Percentiles rank a stretch among this genome's conserved stretches.
Evolutionary conservation across 2,113 vertebrate species (phyloP).

Genomic region (Alouatta palliata): DNA sequence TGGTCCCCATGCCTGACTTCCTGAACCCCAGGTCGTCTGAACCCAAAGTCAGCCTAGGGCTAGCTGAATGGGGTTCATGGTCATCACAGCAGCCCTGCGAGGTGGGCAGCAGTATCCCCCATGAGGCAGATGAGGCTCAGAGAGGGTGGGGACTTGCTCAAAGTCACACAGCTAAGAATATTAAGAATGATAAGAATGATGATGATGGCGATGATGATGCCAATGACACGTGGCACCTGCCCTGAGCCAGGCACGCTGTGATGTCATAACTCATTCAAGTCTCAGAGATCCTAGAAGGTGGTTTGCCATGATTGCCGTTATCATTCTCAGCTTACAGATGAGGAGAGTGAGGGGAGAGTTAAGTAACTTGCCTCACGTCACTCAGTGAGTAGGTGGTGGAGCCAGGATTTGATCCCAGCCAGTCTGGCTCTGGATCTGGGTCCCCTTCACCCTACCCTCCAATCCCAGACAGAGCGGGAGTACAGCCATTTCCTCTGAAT

Average conservation of each 20-base stretch:
- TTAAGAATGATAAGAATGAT: too few relatives aligned
- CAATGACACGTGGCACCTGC: not conserved
- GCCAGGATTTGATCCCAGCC: not conserved
- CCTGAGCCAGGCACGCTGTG: not conserved
- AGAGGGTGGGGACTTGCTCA: too few relatives aligned
- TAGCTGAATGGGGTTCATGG: not conserved
- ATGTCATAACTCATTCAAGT: not conserved
- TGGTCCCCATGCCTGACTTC: not conserved
- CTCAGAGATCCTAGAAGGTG: not conserved
- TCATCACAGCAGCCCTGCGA: not conserved
- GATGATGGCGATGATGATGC: not conserved
- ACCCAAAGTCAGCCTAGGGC: not conserved
- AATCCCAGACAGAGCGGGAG: accelerated
- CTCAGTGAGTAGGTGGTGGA: not conserved
- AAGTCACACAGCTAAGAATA: too few relatives aligned
- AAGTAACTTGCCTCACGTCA: not conserved
- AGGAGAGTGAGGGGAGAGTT: not conserved
- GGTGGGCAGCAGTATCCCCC: too few relatives aligned
- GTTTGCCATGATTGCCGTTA: not conserved
- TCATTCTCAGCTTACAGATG: not conserved
- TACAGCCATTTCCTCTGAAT: accelerated
- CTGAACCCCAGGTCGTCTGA: not conserved
- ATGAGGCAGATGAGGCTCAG: too few relatives aligned
- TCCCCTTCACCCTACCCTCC: accelerated
- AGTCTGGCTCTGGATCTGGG: not conserved